Evolutionary conservation across 2,113 vertebrate genomes (phyloP).

Genomic region (Pontoporia blainvillei): DNA sequence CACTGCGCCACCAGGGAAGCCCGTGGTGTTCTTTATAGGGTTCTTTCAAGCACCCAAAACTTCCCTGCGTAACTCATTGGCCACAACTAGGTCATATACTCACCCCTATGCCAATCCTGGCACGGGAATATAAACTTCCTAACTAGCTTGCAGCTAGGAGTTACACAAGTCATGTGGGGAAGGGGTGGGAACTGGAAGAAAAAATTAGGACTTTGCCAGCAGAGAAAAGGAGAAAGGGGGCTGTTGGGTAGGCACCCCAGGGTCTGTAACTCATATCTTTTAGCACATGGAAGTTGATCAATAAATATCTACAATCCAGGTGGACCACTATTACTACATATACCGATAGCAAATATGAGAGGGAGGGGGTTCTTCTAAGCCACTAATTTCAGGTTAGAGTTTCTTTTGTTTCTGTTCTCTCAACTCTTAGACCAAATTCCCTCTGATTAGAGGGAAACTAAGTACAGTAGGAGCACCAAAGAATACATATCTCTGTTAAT

Average conservation of each 20-base stretch:
- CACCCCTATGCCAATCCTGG: not conserved
- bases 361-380: not conserved
- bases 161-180: not conserved
- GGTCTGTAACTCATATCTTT: not conserved
- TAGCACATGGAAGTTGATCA: not conserved
- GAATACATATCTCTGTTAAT: slow-evolving; percentile 29
- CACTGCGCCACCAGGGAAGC: too few species aligned
- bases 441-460: not conserved
- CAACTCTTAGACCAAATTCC: not conserved
- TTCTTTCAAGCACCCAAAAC: not conserved
- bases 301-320: not conserved
- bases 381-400: not conserved
- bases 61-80: not conserved
- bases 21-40: not conserved
- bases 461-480: not conserved
- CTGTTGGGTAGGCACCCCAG: not conserved
- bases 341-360: not conserved
- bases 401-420: not conserved
- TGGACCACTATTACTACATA: not conserved
- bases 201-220: not conserved
- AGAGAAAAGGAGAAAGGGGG: not conserved
- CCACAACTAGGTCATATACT: not conserved
- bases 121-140: not conserved
- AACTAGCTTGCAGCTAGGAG: not conserved
- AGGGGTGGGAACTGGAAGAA: not conserved